Conservation (phyloP, 1,140 invertebrate species). For the Bombus polaris region DNA sequence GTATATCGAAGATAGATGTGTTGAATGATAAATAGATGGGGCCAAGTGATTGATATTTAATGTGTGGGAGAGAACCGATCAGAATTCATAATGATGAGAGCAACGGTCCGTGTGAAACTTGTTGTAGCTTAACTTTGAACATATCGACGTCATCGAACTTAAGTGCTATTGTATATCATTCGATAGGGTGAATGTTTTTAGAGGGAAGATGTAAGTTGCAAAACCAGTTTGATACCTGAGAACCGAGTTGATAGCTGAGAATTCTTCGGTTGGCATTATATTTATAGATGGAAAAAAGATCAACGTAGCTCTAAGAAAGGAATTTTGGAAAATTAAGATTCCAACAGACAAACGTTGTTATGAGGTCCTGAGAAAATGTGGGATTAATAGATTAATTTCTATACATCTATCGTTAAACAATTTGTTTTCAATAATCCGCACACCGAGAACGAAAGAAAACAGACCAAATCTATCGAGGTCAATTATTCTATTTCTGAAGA, state of each 20-base stretch:
- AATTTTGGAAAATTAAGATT: too few relatives aligned
- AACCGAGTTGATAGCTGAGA: too few relatives aligned
- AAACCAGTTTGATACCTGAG: too few relatives aligned
- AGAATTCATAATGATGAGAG: not conserved
- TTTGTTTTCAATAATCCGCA: not conserved
- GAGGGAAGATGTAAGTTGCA: accelerated
- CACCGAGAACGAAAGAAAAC: not conserved
- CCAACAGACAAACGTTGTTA: not conserved
- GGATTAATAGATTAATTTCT: not conserved
- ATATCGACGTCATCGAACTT: not conserved
- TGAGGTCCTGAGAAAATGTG: not conserved
- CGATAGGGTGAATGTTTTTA: not conserved
- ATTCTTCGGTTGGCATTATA: too few relatives aligned
- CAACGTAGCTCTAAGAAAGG: too few relatives aligned
- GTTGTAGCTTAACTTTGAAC: not conserved
- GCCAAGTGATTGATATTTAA: not conserved
- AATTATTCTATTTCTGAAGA: not conserved
- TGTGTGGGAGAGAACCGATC: not conserved
- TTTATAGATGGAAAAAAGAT: too few relatives aligned
- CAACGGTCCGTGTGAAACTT: not conserved
- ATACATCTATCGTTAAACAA: too few relatives aligned
- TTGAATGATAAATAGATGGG: constrained; percentile 19
- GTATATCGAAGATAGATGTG: not conserved
- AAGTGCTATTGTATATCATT: not conserved
- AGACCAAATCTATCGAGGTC: not conserved